Percentiles rank a stretch among this genome's conserved stretches.
These are phyloP conservation scores for Megalops cyprinoides DNA, from an alignment of 2,797 vertebrate genomes.

Conservation along the genomic window DNA sequence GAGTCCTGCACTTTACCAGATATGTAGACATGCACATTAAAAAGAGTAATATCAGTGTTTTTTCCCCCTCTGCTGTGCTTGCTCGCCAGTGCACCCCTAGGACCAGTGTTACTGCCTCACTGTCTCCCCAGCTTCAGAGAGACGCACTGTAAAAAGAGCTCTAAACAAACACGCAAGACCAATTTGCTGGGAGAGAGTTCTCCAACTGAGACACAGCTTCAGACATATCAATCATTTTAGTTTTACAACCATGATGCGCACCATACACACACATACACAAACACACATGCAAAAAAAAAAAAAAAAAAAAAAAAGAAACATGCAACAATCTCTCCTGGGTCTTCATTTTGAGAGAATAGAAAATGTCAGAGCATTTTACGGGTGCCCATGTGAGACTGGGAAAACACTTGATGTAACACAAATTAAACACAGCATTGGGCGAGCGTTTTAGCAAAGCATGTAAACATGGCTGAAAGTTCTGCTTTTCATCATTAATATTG, in stretches of 20 bases:
- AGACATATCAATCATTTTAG: constrained; percentile 5
- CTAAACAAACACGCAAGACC: constrained; percentile 12
- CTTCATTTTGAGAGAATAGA: constrained; percentile 21
- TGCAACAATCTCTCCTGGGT: constrained; percentile 18
- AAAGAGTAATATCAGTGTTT: constrained; percentile 14
- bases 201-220: not conserved
- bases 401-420: constrained; percentile 39
- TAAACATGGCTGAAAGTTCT: constrained; percentile 55
- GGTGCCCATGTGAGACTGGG: not conserved
- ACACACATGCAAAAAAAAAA: constrained; percentile 5
- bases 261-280: constrained; percentile 8
- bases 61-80: not conserved
- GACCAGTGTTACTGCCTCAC: not conserved
- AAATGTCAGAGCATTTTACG: constrained; percentile 15
- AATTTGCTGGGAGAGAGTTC: not conserved
- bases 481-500: constrained; percentile 59
- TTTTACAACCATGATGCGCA: not conserved
- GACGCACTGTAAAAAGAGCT: not conserved
- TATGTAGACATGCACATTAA: constrained; percentile 33
- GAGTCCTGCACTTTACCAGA: not conserved
- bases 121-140: not conserved
- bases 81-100: not conserved
- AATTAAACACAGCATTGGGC: constrained; percentile 32
- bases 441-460: constrained; percentile 37
- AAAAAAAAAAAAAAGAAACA: constrained; percentile 10